Conservation (phyloP, 1,140 invertebrate species). For the Conus betulinus region DNA sequence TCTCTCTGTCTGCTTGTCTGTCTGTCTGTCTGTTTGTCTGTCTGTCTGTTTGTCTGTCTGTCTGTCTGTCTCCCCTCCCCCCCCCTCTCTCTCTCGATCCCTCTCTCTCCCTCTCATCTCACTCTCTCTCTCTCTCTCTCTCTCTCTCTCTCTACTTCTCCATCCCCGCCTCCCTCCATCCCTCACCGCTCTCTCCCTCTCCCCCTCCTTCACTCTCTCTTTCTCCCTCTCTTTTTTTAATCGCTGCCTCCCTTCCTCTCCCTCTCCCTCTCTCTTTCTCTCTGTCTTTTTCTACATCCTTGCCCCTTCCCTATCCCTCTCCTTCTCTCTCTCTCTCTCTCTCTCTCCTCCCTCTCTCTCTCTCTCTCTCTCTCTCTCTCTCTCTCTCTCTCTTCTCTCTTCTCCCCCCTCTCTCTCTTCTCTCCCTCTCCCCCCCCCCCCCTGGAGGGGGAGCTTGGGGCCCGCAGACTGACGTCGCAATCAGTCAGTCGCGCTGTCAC, state of each 20-base stretch:
- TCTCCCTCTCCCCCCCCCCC: not conserved
- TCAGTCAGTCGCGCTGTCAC: no score
- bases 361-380: conserved; percentile 19
- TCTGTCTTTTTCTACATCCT: not conserved
- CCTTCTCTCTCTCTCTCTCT: not conserved
- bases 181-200: not conserved
- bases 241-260: not conserved
- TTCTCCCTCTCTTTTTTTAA: not conserved
- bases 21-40: not conserved
- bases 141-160: not conserved
- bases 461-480: no score
- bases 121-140: no score
- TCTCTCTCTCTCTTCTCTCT: not conserved
- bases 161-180: not conserved
- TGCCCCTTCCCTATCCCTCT: not conserved
- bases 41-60: not conserved
- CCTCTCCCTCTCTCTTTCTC: not conserved
- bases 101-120: not conserved
- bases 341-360: conserved; percentile 1
- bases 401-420: not conserved
- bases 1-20: no score
- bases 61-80: not conserved
- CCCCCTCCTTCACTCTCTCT: not conserved
- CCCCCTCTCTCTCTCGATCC: not conserved
- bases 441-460: no score